A percentile compares a stretch with the other conserved stretches of the same genome.
phyloP scores from a whole-genome alignment of 2,113 vertebrate genomes.

The Hylia prasina region DNA sequence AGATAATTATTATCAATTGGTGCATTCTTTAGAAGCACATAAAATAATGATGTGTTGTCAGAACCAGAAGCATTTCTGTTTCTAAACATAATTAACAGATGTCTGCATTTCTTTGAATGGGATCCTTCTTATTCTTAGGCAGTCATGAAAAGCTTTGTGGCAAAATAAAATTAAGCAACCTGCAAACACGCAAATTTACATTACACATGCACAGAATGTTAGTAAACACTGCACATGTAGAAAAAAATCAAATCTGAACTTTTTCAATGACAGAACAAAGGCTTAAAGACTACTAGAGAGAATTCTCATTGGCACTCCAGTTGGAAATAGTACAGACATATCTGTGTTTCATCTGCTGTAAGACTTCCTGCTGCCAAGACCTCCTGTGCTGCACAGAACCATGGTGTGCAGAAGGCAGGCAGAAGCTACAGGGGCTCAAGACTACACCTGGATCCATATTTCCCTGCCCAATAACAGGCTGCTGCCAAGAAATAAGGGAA shows the following conservation, averaged over 20 bases:
- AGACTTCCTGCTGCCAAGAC: neutral
- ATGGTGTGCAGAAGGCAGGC: neutral
- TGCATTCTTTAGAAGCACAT: neutral
- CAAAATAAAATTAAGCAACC: neutral
- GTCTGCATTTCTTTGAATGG: neutral
- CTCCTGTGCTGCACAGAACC: neutral
- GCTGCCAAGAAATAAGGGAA: neutral
- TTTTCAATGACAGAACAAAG: neutral
- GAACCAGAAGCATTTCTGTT: neutral
- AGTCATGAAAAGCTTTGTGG: neutral
- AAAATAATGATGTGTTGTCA: neutral
- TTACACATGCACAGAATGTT: neutral
- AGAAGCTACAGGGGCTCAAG: neutral
- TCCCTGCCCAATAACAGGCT: neutral
- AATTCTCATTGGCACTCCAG: neutral
- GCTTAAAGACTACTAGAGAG: neutral
- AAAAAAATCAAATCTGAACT: neutral
- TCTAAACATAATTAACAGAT: neutral
- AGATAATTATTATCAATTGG: neutral
- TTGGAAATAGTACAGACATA: neutral
- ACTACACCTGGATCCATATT: neutral
- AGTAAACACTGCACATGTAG: neutral
- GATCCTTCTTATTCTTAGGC: neutral
- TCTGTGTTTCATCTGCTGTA: neutral
- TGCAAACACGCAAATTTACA: neutral